phyloP scores from a whole-genome alignment of 1,140 invertebrate genomes.

The Aphaenogaster rudis region DNA sequence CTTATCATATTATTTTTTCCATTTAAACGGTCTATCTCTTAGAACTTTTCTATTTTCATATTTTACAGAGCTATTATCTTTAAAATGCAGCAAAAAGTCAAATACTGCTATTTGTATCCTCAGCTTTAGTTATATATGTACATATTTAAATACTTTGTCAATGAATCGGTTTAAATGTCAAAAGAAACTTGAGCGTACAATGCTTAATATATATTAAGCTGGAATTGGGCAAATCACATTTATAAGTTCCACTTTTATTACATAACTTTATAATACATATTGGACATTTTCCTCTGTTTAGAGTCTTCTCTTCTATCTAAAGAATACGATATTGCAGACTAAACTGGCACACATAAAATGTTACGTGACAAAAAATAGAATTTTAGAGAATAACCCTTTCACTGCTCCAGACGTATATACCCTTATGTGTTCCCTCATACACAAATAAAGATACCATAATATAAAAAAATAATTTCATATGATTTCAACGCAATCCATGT shows the following conservation, averaged over 20 bases:
- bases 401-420: no score
- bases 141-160: not conserved
- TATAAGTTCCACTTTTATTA: not conserved
- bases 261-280: not conserved
- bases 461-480: no score
- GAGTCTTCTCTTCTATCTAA: not conserved
- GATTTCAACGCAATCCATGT: no score
- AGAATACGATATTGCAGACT: not conserved
- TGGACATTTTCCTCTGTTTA: not conserved
- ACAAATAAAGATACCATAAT: no score
- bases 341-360: not conserved
- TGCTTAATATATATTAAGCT: not conserved
- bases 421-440: no score
- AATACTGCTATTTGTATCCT: not conserved
- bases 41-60: constrained; percentile 25
- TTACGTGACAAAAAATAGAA: not conserved
- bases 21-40: not conserved
- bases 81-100: not conserved
- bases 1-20: not conserved
- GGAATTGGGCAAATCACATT: not conserved
- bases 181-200: not conserved
- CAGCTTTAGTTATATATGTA: not conserved
- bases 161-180: not conserved
- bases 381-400: not conserved
- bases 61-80: not conserved